Evolutionary conservation across 2,888 invertebrate genomes (phyloP), one percentile per base, ranked within the genome.

Genomic region (Acleris laterana): DNA sequence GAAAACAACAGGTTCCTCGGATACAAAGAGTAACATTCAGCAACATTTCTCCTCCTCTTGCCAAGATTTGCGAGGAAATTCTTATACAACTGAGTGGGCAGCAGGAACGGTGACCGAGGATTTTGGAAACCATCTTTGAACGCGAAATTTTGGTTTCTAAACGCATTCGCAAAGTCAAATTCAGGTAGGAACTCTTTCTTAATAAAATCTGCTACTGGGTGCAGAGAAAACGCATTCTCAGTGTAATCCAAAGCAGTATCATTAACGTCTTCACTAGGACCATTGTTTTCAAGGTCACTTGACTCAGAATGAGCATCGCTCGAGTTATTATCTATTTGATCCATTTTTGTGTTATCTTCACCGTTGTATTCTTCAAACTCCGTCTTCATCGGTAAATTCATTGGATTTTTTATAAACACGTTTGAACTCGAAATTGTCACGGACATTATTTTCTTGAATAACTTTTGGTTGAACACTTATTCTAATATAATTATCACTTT

Each of bases 81-180:
- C 86, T 96, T 96, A 81, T 97, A 96, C 75, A 97, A 92, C 79
- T 97, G 96, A 63, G 96, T 95, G 11, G 96, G 96, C 70, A 96
- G 89, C 60, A 96, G 84, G 76, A 96, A 96, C 17, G 94, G 93
- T 0, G 93, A 87, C 60, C 87, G 76, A 1, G 78, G 69, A 68
- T 81, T 87, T 62, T 88, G 87, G 61, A 90, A 88, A 0, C 87
- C 84, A 79, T 92, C 87, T 69, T 93, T 93, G 58, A 91, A 93
- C 0, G 77, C 73, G 19, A 92, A 72, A 74, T 83, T 89, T 62
- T 91, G 91, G 70, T 85, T 89, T 70, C 91, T 78, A 76, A 93
- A 92, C 1, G 91, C 89, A 77, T 91, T 93, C 5, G 82, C 76
- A 62, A 93, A 92, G 70, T 90, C 83, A 53, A 93, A 87, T 9